Conservation (phyloP, 2,113 vertebrate genomes). For the Orthochromis malagaraziensis region DNA sequence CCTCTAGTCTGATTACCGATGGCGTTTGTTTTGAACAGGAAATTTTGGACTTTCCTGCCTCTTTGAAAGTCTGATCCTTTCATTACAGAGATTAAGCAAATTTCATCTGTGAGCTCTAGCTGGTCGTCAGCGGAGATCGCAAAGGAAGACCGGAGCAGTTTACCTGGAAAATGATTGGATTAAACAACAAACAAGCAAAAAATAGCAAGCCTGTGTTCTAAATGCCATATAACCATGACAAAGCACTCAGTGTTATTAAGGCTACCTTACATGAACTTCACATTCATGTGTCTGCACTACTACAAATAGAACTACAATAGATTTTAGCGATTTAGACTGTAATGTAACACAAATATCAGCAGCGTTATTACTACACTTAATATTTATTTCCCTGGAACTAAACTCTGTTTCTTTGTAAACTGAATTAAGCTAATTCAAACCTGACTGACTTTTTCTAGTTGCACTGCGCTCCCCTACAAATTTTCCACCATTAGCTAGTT, state of each 20-base stretch:
- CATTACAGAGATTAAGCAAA: conserved; percentile 33
- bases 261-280: neutral
- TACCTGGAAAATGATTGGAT: conserved; percentile 7
- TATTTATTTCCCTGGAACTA: neutral
- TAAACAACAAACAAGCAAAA: neutral
- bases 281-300: neutral
- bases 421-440: neutral
- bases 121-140: neutral
- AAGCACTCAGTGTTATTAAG: conserved; percentile 2
- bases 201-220: neutral
- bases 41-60: conserved; percentile 37
- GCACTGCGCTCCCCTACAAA: neutral
- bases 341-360: neutral
- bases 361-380: neutral
- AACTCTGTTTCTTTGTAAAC: neutral
- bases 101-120: conserved; percentile 26
- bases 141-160: neutral
- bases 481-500: neutral
- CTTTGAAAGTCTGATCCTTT: conserved; percentile 20
- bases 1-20: conserved; percentile 35
- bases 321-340: neutral
- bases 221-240: neutral
- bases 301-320: neutral
- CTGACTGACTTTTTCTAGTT: neutral
- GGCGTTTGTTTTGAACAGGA: conserved; percentile 42